phyloP scores from a whole-genome alignment of 1,140 invertebrate genomes.

The Diprion similis region DNA sequence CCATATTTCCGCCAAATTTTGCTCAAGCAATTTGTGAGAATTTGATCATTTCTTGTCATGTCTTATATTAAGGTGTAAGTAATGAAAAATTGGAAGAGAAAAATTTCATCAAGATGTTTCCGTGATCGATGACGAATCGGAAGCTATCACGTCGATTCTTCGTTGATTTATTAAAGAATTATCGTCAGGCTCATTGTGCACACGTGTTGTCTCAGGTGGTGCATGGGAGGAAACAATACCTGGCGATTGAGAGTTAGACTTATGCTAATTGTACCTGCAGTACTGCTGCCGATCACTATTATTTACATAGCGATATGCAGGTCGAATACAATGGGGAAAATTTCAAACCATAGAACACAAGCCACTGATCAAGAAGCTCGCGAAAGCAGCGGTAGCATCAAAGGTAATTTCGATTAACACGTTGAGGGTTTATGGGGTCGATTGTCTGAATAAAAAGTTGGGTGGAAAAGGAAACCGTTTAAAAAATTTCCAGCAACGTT shows the following conservation, averaged over 20 bases:
- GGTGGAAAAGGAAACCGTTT: background rate
- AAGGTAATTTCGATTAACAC: background rate
- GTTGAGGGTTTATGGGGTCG: background rate
- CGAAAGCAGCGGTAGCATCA: background rate
- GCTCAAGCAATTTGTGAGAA: background rate
- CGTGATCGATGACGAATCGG: too few species aligned
- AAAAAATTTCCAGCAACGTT: background rate
- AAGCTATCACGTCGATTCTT: too few species aligned
- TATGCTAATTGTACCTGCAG: slow-evolving; percentile 51
- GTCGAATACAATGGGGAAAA: slow-evolving; percentile 38
- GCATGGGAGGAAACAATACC: slow-evolving; percentile 49
- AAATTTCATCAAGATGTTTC: too few species aligned
- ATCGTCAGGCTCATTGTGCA: too few species aligned
- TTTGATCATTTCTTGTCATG: too few species aligned
- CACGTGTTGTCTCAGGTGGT: slow-evolving; percentile 42
- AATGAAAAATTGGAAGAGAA: too few species aligned
- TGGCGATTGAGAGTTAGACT: slow-evolving; percentile 49
- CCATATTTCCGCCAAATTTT: background rate
- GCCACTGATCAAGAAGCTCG: background rate
- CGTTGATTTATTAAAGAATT: too few species aligned
- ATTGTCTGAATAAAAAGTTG: background rate
- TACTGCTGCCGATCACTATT: slow-evolving; percentile 50
- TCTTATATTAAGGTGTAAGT: too few species aligned
- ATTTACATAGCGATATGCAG: slow-evolving; percentile 52
- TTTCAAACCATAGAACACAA: slow-evolving; percentile 22